Percentiles rank a stretch among this genome's conserved stretches.
These are phyloP conservation scores for Amblyjoppa proteus DNA, from an alignment of 2,888 invertebrate species.

Conservation along the genomic window DNA sequence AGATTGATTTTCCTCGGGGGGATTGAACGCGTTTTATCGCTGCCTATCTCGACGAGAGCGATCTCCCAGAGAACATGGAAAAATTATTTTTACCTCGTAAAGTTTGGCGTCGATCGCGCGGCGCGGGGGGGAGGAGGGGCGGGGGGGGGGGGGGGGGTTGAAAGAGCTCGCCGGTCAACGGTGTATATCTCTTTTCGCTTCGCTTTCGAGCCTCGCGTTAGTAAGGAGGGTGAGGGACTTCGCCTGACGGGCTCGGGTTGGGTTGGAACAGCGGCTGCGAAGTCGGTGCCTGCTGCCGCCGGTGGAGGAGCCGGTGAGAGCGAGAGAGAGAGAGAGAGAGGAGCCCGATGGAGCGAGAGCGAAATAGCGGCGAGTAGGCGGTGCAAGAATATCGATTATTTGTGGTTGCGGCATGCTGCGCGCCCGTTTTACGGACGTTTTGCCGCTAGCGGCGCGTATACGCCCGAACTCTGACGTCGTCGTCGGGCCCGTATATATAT, in stretches of 20 bases:
- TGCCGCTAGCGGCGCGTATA: conserved; percentile 56
- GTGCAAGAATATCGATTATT: conserved; percentile 81
- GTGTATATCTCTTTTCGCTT: conserved; percentile 5
- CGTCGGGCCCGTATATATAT: conserved; percentile 48
- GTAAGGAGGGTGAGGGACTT: conserved; percentile 50
- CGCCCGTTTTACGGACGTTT: conserved; percentile 66
- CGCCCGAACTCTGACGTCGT: conserved; percentile 50
- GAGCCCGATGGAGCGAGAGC: conserved; percentile 34
- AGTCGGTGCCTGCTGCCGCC: conserved; percentile 23
- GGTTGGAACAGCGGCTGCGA: conserved; percentile 52
- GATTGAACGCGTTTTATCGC: conserved; percentile 68
- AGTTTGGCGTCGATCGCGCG: conserved; percentile 3
- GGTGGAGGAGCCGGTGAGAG: not conserved
- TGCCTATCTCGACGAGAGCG: not conserved
- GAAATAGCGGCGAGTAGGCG: conserved; percentile 73
- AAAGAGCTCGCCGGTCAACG: conserved; percentile 5
- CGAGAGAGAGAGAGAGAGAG: not conserved
- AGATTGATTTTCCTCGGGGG: not conserved
- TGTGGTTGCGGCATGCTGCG: conserved; percentile 76
- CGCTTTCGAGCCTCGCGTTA: conserved; percentile 37
- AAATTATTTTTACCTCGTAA: conserved; percentile 5
- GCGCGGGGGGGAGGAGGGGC: not conserved
- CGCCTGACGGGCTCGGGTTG: conserved; percentile 43
- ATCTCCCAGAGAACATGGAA: not conserved
- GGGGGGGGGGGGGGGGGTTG: not conserved